Percentiles rank a stretch among this genome's conserved stretches.
These are phyloP conservation scores for Trichomycterus rosablanca DNA, from an alignment of 2,113 vertebrate genomes.

Conservation along the genomic window DNA sequence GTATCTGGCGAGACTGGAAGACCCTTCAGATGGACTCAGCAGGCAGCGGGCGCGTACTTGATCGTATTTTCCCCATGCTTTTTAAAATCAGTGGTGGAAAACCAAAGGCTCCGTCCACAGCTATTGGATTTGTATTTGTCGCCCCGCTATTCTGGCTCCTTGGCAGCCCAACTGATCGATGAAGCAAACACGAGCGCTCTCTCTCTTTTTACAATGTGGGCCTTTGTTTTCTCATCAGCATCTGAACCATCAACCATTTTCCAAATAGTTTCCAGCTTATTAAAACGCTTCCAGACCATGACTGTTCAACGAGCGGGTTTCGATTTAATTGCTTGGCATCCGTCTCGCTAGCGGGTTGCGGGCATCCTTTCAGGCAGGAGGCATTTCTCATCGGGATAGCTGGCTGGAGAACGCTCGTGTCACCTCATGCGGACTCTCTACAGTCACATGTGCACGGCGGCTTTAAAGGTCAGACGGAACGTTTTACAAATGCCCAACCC, in stretches of 20 bases:
- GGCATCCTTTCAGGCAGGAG: conserved; percentile 56
- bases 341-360: conserved; percentile 52
- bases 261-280: conserved; percentile 78
- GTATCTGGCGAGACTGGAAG: conserved; percentile 50
- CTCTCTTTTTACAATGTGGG: conserved; percentile 66
- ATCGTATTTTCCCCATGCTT: conserved; percentile 28
- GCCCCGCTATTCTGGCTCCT: conserved; percentile 55
- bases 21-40: too few relatives aligned
- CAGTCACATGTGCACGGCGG: too few relatives aligned
- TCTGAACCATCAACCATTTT: conserved; percentile 68
- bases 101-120: conserved; percentile 56
- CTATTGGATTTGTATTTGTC: conserved; percentile 63
- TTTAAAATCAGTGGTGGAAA: conserved; percentile 42
- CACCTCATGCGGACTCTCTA: conserved; percentile 9
- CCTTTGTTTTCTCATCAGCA: conserved; percentile 70
- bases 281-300: conserved; percentile 72
- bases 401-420: conserved; percentile 25
- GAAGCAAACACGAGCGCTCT: conserved; percentile 57
- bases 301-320: conserved; percentile 66
- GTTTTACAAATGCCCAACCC: not conserved
- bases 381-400: conserved; percentile 48
- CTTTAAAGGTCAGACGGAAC: not conserved
- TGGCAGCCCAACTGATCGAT: conserved; percentile 63
- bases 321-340: conserved; percentile 68
- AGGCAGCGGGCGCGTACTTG: too few relatives aligned